Base-by-base conservation (phyloP, 2,888 invertebrate species). In the Xestia ashworthii region DNA sequence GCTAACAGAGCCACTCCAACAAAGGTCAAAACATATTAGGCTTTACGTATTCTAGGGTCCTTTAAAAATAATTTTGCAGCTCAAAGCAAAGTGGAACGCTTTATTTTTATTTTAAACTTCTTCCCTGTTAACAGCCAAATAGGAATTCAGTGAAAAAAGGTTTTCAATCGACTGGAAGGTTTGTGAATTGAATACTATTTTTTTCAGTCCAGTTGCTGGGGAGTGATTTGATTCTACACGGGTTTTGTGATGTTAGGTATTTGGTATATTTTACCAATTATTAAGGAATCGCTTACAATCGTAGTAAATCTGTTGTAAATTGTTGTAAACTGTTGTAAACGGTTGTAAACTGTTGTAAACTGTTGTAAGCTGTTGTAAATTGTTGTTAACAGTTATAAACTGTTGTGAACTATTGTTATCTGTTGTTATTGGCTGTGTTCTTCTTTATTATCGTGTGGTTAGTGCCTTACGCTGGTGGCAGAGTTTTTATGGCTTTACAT, bases 21-120 rank as follows among this genome's bases (percentile, higher is more conserved):
- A 70, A 78, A 87, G 88, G 80, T 87, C 86, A 86, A 80, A 86
- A 84, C 77, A 85, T 85, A 87, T 83, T 87, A 80, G 80, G 76
- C 74, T 80, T 68, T 67, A 81, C 58, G 46, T 80, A 71, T 69
- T 78, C 79, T 25, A 70, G 75, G 58, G 75, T 64, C 69, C 81
- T 87, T 85, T 80, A 77, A 85, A 87, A 81, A 83, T 87, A 75
- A 87, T 85, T 87, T 74, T 65, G 44, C 44, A 67, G 69, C 64
- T 80, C 72, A 80, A 78, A 71, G 64, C 67, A 25, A 53, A 78
- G 74, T 72, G 38, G 16, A 75, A 46, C 64, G 78, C 60, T 80
- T 85, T 85, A 82, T 86, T 81, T 85, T 83, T 76, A 76, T 81
- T 74, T 77, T 25, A 71, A 80, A 79, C 80, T 80, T 88, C 80